Evolutionary conservation across 2,113 vertebrate species (phyloP).

Genomic region (Pseudorectes ferrugineus): DNA sequence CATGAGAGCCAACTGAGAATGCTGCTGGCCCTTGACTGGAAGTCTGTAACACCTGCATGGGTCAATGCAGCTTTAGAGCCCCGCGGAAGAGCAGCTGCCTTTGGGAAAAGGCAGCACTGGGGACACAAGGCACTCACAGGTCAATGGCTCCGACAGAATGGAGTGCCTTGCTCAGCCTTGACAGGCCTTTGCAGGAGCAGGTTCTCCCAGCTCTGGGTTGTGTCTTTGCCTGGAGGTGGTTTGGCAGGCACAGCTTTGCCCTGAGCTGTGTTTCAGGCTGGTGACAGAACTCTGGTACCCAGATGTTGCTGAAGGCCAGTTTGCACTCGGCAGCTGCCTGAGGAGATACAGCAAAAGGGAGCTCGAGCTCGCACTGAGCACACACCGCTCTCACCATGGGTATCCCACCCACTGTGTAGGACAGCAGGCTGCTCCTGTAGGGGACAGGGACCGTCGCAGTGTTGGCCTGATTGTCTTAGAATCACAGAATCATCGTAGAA

Average conservation of each 20-base stretch:
- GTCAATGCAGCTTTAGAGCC: background rate
- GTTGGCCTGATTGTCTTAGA: background rate
- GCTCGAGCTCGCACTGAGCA: fast-evolving
- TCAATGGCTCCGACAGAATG: background rate
- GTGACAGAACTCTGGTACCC: background rate
- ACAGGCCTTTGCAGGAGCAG: background rate
- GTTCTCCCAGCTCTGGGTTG: background rate
- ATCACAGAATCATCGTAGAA: background rate
- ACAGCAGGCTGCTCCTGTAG: no score
- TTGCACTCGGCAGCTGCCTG: fast-evolving
- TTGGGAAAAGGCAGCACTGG: background rate
- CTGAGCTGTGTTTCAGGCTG: background rate
- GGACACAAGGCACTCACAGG: fast-evolving
- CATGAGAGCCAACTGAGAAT: fast-evolving
- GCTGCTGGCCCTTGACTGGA: background rate
- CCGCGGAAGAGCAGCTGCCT: fast-evolving
- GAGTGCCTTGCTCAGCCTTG: background rate
- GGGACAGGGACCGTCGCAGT: fast-evolving
- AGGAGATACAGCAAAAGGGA: background rate
- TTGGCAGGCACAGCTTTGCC: background rate
- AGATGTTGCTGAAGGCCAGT: fast-evolving
- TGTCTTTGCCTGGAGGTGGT: background rate
- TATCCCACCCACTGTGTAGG: fast-evolving
- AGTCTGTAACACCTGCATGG: fast-evolving
- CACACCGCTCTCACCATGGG: fast-evolving